phyloP scores from a whole-genome alignment of 2,888 invertebrate genomes.

The Bugula neritina region DNA sequence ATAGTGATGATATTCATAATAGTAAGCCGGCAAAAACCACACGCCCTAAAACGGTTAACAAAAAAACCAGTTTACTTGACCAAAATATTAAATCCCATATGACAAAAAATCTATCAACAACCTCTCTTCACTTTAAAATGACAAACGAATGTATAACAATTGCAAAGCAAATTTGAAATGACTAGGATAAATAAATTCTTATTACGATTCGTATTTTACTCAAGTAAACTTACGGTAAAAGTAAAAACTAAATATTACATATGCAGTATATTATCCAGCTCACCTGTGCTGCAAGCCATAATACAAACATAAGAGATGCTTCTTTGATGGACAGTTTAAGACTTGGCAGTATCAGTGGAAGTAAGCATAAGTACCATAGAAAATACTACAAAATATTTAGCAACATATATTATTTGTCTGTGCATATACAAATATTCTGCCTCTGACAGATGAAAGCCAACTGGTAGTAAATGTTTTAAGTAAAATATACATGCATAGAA shows the following conservation, averaged over 20 bases:
- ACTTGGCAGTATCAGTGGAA: conserved; percentile 61
- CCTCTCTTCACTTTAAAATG: not conserved
- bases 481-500: no score
- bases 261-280: no score
- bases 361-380: conserved; percentile 84
- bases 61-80: not conserved
- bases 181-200: no score
- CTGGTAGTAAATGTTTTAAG: no score
- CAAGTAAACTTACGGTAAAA: no score
- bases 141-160: not conserved
- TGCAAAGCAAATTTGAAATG: no score
- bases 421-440: no score
- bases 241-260: no score
- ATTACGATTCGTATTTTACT: no score
- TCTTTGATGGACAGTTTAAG: conserved; percentile 39
- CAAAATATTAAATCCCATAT: conserved; percentile 8
- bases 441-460: no score
- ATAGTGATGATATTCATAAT: conserved; percentile 78
- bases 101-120: not conserved
- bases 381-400: conserved; percentile 48
- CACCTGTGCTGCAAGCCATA: conserved; percentile 56
- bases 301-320: conserved; percentile 56
- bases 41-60: conserved; percentile 60
- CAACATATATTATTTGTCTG: no score
- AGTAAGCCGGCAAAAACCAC: conserved; percentile 86